Percentiles rank a stretch among this genome's conserved stretches.
phyloP scores from a whole-genome alignment of 2,797 vertebrate species.

The Geotrypetes seraphini region DNA sequence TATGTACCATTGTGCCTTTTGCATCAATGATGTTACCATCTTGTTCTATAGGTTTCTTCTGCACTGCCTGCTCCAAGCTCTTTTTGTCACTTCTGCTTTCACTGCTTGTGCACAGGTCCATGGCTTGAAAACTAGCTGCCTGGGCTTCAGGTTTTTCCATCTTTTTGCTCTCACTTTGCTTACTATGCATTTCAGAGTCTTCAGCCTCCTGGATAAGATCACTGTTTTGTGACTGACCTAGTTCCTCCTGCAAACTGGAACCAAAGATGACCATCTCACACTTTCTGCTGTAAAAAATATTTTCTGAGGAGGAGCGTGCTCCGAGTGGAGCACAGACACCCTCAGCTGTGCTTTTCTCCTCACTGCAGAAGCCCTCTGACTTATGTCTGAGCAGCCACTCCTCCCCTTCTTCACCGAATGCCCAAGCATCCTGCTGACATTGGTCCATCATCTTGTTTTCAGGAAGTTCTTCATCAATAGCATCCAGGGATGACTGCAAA shows the following conservation, averaged over 20 bases:
- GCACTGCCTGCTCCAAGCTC: neutral
- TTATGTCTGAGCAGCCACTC: too few species aligned
- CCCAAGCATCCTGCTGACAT: too few species aligned
- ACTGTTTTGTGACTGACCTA: neutral
- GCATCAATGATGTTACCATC: neutral
- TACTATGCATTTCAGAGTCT: neutral
- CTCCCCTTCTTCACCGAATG: too few species aligned
- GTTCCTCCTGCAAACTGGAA: neutral
- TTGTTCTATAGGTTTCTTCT: neutral
- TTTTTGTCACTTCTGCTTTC: neutral
- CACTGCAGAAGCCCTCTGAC: too few species aligned
- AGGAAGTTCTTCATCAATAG: neutral
- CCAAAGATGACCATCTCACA: neutral
- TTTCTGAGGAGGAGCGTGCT: conserved; percentile 4
- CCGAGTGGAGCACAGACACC: neutral
- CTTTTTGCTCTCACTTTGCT: conserved; percentile 1
- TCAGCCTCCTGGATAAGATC: neutral
- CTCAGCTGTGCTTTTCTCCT: too few species aligned
- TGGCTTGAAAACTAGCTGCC: conserved; percentile 7
- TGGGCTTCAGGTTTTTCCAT: neutral
- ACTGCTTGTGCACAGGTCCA: neutral
- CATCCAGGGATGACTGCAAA: neutral
- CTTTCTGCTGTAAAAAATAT: neutral
- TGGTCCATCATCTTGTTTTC: neutral
- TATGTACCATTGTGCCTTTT: neutral